Percentiles rank a stretch among this genome's conserved stretches.
Conservation (phyloP, 2,888 invertebrate genomes). For the Podotricha telesiphe region DNA sequence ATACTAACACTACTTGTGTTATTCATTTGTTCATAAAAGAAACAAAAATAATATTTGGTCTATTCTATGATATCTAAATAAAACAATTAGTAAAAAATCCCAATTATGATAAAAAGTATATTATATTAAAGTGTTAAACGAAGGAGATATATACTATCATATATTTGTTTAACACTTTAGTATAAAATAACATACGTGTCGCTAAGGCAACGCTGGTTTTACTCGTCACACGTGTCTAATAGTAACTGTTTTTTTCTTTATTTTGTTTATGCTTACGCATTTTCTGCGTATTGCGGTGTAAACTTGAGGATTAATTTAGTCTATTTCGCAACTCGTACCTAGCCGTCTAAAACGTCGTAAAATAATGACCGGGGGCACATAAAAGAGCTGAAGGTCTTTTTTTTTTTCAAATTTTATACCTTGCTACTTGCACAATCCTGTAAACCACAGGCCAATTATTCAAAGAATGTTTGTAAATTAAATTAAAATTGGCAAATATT, state of each 20-base stretch:
- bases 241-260: too few relatives aligned
- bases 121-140: too few relatives aligned
- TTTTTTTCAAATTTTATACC: background rate
- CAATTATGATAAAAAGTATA: too few relatives aligned
- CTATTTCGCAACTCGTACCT: background rate
- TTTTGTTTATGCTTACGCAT: background rate
- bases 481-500: conserved; percentile 4
- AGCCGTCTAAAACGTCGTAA: background rate
- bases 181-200: too few relatives aligned
- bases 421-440: background rate
- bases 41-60: too few relatives aligned
- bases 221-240: too few relatives aligned
- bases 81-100: too few relatives aligned
- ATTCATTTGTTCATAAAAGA: background rate
- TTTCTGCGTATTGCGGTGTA: background rate
- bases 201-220: too few relatives aligned
- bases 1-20: background rate
- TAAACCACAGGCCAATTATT: background rate
- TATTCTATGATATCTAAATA: too few relatives aligned
- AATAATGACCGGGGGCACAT: background rate
- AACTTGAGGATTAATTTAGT: background rate
- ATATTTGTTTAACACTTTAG: too few relatives aligned
- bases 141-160: too few relatives aligned
- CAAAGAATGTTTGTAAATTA: background rate
- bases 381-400: background rate